A percentile compares a stretch with the other conserved stretches of the same genome.
phyloP scores from a whole-genome alignment of 1,140 invertebrate species.

The Hylyphantes graminicola region DNA sequence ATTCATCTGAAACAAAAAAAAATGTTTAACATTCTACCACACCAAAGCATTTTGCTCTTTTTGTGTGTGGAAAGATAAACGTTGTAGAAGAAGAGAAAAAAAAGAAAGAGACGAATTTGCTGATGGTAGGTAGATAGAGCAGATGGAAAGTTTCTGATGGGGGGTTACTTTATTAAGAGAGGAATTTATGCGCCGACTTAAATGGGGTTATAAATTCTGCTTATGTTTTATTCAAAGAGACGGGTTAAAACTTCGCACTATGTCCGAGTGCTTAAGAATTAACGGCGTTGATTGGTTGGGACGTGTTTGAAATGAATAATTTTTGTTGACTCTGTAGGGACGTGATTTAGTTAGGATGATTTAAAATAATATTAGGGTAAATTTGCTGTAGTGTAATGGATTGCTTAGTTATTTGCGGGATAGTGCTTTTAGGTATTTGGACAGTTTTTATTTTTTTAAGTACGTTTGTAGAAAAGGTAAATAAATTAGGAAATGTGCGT shows the following conservation, averaged over 20 bases:
- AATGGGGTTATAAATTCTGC: constrained; percentile 32
- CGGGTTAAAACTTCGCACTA: not conserved
- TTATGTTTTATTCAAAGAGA: constrained; percentile 45
- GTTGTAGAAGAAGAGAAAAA: not conserved
- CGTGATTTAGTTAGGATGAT: not conserved
- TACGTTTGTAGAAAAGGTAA: too few relatives aligned
- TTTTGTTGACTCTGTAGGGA: not conserved
- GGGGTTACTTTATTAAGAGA: constrained; percentile 32
- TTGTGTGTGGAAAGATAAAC: too few relatives aligned
- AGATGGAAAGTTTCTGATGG: not conserved
- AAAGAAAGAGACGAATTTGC: not conserved
- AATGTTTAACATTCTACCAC: too few relatives aligned
- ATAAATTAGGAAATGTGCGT: too few relatives aligned
- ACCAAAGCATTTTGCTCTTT: too few relatives aligned
- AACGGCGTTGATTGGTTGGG: constrained; percentile 20
- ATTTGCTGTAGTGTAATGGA: not conserved
- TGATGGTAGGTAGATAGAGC: constrained; percentile 36
- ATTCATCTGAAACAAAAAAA: too few relatives aligned
- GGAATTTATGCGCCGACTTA: constrained; percentile 40
- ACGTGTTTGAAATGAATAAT: constrained; percentile 5
- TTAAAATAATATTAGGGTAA: not conserved
- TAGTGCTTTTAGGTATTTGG: too few relatives aligned
- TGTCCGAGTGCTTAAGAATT: not conserved
- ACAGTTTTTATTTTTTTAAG: too few relatives aligned
- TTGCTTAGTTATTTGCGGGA: too few relatives aligned